Evolutionary conservation across 2,113 vertebrate genomes (phyloP), one percentile per base, ranked within the genome.

Genomic region (Sander lucioperca): DNA sequence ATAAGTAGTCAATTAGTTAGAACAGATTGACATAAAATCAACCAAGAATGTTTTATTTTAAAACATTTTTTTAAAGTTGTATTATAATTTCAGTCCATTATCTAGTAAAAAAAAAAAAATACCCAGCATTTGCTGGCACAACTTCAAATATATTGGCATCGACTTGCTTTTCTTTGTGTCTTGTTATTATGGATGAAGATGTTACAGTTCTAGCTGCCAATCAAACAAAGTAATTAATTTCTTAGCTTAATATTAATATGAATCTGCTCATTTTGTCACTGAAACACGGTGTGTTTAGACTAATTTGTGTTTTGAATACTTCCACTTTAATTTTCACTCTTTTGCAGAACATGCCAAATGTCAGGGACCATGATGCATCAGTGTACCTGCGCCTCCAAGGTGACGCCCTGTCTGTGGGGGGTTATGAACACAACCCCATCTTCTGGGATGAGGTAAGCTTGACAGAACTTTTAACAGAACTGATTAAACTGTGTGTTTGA

Each of bases 361-460:
- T 99, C 81, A 96, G 98, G 0, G 98, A 99, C 93, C 98, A 99
- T 0, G 98, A 99, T 0, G 97, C 98, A 61, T 99, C 98, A 0
- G 96, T 99, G 58, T 99, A 99, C 93, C 97, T 99, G 30, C 98
- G 98, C 83, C 98, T 99, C 89, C 98, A 99, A 93, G 98, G 98
- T n/a, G 98, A 99, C 6, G 98, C 97, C 74, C 93, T 99, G 74
- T 99, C 98, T 2, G 97, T 99, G 86, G 98, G 98, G 0, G 98
- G 98, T 63, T 99, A 99, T 25, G 98, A 99, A 92, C 84, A 94
- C 63, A 99, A 99, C 87, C 98, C 98, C 18, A 91, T 98, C 92
- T 99, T 99, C 95, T 99, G 98, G 96, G 97, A 99, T 61, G 95
- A 99, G 96, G 98, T 99, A 92, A 96, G 74, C 36, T 21, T 11